phyloP scores from a whole-genome alignment of 1,140 invertebrate genomes.

The Panagrolaimus sp. region DNA sequence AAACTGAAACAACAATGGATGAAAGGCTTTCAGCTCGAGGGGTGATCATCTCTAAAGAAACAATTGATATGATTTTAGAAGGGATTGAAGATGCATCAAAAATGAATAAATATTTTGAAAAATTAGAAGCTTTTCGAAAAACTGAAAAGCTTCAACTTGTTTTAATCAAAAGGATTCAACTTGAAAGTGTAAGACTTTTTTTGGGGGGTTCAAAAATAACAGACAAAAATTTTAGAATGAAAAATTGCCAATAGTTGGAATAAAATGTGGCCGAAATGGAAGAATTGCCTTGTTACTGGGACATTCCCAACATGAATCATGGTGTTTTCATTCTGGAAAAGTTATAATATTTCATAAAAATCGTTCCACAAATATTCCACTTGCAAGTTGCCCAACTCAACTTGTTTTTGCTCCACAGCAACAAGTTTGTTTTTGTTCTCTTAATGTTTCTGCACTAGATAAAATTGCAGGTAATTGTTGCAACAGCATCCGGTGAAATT shows the following conservation, averaged over 20 bases:
- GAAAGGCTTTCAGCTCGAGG: background rate
- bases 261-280: slow-evolving; percentile 21
- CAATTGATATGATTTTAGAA: background rate
- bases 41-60: background rate
- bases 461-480: slow-evolving; percentile 22
- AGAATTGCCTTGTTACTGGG: slow-evolving; percentile 25
- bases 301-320: slow-evolving; percentile 23
- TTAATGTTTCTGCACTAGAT: background rate
- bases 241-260: slow-evolving; percentile 18
- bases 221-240: background rate
- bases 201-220: background rate
- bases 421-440: slow-evolving; percentile 21
- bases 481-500: slow-evolving; percentile 21
- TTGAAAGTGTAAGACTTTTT: background rate
- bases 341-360: slow-evolving; percentile 21
- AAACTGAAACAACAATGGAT: background rate
- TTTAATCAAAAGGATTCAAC: background rate
- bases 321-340: slow-evolving; percentile 26
- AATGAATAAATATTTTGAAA: background rate
- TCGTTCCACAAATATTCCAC: slow-evolving; percentile 14
- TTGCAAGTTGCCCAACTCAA: slow-evolving; percentile 28
- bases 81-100: slow-evolving; percentile 6
- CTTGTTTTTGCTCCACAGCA: slow-evolving; percentile 28
- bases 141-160: background rate
- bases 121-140: background rate